Base-by-base conservation (phyloP, 1,140 invertebrate species). In the Drosophila ohnishii region DNA sequence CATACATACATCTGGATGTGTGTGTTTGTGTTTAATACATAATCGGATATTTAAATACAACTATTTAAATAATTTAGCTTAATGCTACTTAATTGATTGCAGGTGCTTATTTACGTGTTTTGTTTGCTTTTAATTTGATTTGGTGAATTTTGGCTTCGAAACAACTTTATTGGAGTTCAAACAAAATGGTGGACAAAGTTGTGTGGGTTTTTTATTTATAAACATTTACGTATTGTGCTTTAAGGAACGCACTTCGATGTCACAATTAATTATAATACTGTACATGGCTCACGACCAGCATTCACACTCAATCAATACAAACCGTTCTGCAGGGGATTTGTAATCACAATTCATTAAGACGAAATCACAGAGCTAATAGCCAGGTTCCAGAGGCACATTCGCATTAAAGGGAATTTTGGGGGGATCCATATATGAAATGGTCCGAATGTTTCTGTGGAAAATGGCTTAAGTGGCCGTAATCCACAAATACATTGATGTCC, bases 281-380 rank as follows among this genome's bases (percentile, higher is more conserved):
- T 86, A 83, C 79, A 86, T 45, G 75, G 66, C 48, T 76, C 59
- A 40, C 78, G 59, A 75, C 56, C 61, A 72, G 45, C 66, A 50
- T 53, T 62, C 63, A 64, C 48, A 63, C 58, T 30, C 69, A 62
- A 53, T 67, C 73, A 34, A 50, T 51, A 57, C 42, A 56, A 56
- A 19, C 57, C 58, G 37, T 39, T 42, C 34, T 69, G 58, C 50
- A n/a, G 28, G 48, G 75, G 60, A 64, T 50, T 86, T 76, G 63
- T 40, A 88, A 86, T 87, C 83, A 87, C 83, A 87, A 80, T 87
- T 83, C 64, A 80, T 83, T 88, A 70, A 80, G 78, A 67, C 73
- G 58, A 88, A 83, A 87, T 87, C 83, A 87, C 83, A 87, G 83
- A 75, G 61, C 47, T 66, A 55, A 44, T 42, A 61, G 56, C n/a